Base-by-base conservation (phyloP, 2,888 invertebrate species). In the Xylophagus ater region DNA sequence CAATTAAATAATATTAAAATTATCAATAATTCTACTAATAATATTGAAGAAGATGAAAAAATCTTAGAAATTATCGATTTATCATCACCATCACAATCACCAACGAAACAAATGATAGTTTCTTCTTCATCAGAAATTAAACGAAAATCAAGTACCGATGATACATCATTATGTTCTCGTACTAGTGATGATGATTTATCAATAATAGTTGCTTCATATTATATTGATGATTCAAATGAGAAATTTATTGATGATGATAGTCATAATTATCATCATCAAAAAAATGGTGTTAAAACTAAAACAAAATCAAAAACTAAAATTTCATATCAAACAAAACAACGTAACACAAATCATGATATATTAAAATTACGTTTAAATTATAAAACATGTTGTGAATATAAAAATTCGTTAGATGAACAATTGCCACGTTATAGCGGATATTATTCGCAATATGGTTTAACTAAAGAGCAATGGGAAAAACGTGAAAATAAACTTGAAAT, bases 401-500 rank as follows among this genome's bases (percentile, higher is more conserved):
- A 65, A 17, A 46, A 58, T 26, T 50, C 58, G 5, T 48, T 56
- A 25, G 59, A 60, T 19, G 55, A 57, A 29, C 66, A 65, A 44
- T 49, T 72, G 19, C 72, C 72, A 4, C 57, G 60, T 24, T 72
- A 72, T 42, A 67, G 66, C 2, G 72, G 72, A 3, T 63, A 65
- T 40, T 54, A 67, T 42, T 72, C 72, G 1, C 71, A 72, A 51
- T 72, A 72, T 46, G 72, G 72, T 0, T 49, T 72, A 28, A 70
- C 62, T 31, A 63, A 60, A 4, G 56, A 62, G 24, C 70, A 71
- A 48, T 48, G 70, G 37, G 60, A 67, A 39, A 60, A 59, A 34
- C 57, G 66, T 17, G 59, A 67, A 34, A 57, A 57, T 34, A 58
- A 59, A 20, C 49, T 61, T 38, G 60, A 66, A 30, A 53, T 53